A percentile compares a stretch with the other conserved stretches of the same genome.
These are phyloP conservation scores for Gouania willdenowi DNA, from an alignment of 2,797 vertebrate genomes.

Conservation along the genomic window DNA sequence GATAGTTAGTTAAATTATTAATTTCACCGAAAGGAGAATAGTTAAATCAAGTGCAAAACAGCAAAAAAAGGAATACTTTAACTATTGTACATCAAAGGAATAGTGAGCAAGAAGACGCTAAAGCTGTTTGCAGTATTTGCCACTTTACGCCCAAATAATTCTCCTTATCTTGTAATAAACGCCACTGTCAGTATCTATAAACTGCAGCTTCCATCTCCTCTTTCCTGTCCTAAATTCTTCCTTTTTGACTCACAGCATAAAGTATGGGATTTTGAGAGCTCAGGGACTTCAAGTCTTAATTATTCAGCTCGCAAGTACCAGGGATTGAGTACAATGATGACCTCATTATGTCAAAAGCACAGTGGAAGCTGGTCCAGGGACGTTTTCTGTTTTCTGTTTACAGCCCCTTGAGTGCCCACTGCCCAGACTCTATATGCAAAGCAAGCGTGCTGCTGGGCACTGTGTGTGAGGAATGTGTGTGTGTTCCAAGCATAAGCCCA, in stretches of 20 bases:
- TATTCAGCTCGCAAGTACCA: conserved; percentile 29
- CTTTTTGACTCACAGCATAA: conserved; percentile 26
- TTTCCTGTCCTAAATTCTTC: conserved; percentile 27
- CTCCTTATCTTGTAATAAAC: conserved; percentile 9
- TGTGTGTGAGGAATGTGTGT: conserved; percentile 15
- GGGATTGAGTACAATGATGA: conserved; percentile 36
- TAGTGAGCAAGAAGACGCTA: too few relatives aligned
- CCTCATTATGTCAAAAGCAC: conserved; percentile 48
- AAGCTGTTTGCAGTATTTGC: too few relatives aligned
- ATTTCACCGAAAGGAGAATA: conserved; percentile 25
- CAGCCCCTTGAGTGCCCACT: conserved; percentile 32
- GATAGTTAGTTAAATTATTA: conserved; percentile 54
- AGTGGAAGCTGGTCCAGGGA: conserved; percentile 24
- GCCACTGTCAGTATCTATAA: conserved; percentile 8
- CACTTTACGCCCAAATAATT: conserved; percentile 7
- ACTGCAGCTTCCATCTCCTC: conserved; percentile 1
- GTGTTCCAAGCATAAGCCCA: conserved; percentile 30
- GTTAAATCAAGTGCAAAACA: too few relatives aligned
- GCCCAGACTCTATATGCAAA: conserved; percentile 15
- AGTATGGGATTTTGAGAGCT: conserved; percentile 20
- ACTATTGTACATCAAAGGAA: too few relatives aligned
- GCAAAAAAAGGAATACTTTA: too few relatives aligned
- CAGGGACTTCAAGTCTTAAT: conserved; percentile 31
- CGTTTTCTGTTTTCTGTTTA: conserved; percentile 42
- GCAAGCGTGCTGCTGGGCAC: conserved; percentile 32